phyloP scores from a whole-genome alignment of 2,888 invertebrate species.

The Stenoptilia bipunctidactyla region DNA sequence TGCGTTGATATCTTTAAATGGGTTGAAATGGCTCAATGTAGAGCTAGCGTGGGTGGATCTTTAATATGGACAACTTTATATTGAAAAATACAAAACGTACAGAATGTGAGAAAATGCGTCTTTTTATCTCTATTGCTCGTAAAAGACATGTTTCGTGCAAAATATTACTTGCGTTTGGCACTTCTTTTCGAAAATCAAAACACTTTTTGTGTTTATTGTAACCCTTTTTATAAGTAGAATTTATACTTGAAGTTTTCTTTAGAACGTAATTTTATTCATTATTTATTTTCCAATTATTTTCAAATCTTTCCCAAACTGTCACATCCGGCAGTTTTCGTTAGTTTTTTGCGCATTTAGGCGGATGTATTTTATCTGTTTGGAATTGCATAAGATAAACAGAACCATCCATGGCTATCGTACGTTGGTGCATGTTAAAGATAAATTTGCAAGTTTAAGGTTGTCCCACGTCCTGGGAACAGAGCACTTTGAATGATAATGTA shows the following conservation, averaged over 20 bases:
- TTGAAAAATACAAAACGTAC: neutral
- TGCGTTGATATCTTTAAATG: neutral
- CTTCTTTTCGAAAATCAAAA: neutral
- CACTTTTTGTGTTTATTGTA: neutral
- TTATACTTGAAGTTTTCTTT: neutral
- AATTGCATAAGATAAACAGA: neutral
- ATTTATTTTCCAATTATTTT: no score
- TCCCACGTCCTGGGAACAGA: conserved; percentile 2
- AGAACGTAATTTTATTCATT: no score
- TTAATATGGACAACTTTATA: neutral
- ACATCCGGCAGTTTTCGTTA: no score
- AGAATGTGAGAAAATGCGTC: neutral
- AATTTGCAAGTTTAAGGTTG: conserved; percentile 6
- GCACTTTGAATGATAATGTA: neutral
- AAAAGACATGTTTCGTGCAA: neutral
- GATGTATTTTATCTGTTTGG: neutral
- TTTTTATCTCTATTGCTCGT: neutral
- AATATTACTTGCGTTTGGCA: neutral
- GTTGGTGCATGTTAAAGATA: conserved; percentile 5
- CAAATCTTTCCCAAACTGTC: no score
- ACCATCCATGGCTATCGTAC: neutral
- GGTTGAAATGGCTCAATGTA: neutral
- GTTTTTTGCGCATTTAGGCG: neutral
- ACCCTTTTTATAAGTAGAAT: neutral
- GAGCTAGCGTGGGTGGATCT: neutral